Evolutionary conservation across 2,888 invertebrate genomes (phyloP).

Genomic region (Ichneumoninae sp.): DNA sequence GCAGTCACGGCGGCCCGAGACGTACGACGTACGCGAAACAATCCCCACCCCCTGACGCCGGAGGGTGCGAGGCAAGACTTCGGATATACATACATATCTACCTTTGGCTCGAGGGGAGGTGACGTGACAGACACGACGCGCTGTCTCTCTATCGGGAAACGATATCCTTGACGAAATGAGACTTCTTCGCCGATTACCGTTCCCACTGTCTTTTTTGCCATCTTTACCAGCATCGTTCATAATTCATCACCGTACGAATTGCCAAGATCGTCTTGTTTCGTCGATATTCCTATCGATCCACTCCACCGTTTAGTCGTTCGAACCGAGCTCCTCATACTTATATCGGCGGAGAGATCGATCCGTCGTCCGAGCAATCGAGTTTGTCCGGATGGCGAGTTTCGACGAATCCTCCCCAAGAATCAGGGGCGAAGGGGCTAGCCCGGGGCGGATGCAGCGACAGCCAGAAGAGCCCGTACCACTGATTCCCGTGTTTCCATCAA

Average conservation of each 20-base stretch:
- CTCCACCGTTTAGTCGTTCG: too few species aligned
- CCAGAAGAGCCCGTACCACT: constrained; percentile 32
- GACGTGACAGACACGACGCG: constrained; percentile 26
- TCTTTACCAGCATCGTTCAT: not conserved
- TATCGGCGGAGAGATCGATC: not conserved
- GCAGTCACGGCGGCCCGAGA: constrained; percentile 65
- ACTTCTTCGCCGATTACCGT: constrained; percentile 35
- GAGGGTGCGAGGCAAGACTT: constrained; percentile 21
- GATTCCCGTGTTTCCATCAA: constrained; percentile 64
- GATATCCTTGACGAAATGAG: constrained; percentile 42
- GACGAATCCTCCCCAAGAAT: constrained; percentile 24
- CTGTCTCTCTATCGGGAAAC: constrained; percentile 55
- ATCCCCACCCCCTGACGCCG: constrained; percentile 8
- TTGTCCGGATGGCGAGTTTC: constrained; percentile 5
- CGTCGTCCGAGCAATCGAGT: not conserved
- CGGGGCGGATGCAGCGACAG: constrained; percentile 4
- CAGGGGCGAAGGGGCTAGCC: not conserved
- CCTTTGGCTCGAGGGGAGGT: constrained; percentile 6
- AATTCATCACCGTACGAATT: not conserved
- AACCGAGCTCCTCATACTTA: not conserved
- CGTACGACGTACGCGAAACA: constrained; percentile 48
- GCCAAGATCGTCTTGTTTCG: too few species aligned
- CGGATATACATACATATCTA: constrained; percentile 13
- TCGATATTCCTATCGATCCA: too few species aligned
- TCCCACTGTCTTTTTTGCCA: constrained; percentile 35